Evolutionary conservation across 2,113 vertebrate species (phyloP).

Genomic region (Cercocebus atys): DNA sequence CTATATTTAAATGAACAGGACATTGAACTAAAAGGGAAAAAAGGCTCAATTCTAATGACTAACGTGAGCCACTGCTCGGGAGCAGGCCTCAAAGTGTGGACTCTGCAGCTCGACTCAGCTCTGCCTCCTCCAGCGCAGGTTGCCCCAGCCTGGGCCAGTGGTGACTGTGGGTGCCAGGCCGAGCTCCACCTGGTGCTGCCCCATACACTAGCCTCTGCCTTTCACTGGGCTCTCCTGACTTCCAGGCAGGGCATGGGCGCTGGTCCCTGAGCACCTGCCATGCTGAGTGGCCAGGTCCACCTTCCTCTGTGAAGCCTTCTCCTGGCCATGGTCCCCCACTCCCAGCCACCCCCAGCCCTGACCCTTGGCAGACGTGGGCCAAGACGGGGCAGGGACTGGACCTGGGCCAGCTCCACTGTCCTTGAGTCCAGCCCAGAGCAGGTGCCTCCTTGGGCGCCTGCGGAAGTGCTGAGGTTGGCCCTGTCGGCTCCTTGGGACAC

Average conservation of each 20-base stretch:
- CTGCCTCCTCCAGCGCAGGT: neutral
- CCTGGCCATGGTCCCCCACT: neutral
- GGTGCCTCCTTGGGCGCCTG: neutral
- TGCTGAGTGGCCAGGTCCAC: neutral
- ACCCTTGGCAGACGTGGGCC: neutral
- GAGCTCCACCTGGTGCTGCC: neutral
- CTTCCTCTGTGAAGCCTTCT: neutral
- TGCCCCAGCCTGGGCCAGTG: neutral
- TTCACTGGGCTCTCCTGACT: neutral
- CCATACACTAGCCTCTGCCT: neutral
- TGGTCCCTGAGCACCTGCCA: neutral
- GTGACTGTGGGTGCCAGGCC: neutral
- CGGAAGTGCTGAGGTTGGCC: fast-evolving
- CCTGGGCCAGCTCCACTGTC: no score
- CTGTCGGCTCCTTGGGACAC: fast-evolving
- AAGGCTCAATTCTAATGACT: neutral
- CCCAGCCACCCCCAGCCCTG: neutral
- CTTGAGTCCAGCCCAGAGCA: neutral
- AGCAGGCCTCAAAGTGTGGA: neutral
- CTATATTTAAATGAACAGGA: neutral
- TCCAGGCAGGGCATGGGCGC: neutral
- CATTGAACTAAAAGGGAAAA: neutral
- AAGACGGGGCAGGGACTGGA: no score
- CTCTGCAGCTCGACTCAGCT: fast-evolving
- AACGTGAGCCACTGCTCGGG: fast-evolving